Evolutionary conservation across 2,113 vertebrate genomes (phyloP), one percentile per base, ranked within the genome.

Genomic region (Grammomys surdaster): DNA sequence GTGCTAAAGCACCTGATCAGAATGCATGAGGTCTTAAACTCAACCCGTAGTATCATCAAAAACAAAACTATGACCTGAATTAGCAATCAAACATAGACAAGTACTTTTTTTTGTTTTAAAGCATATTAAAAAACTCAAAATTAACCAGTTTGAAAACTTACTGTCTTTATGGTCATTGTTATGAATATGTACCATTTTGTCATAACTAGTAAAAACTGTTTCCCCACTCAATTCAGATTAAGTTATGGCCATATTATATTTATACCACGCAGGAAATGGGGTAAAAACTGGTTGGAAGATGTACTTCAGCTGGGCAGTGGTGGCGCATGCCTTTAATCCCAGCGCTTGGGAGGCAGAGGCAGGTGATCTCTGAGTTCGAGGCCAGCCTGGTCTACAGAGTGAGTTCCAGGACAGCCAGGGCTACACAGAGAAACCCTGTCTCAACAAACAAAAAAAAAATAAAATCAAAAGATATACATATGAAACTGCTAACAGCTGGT

Each of bases 71-170:
- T 48, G 85, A 93, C 12, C 13, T 88, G 51, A 24, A 63, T 81
- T 81, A 90, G 14, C 77, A 81, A 75, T 92, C 36, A 43, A 95
- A 93, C 91, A 88, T 48, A 11, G 22, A 95, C 54, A 93, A 92
- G 51, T 63, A 92, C 93, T n/a, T 33, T 2, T 48, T 33, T 81
- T 81, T 58, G 40, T 58, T 40, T 1, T n/a, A 81, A 58, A 26
- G 16, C n/a, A 91, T 5, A 87, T 67, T 91, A 84, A 87, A 96
- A 92, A 88, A 73, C 81, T 96, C 86, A 86, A 93, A 88, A 22
- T 63, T 78, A 93, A 76, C 20, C 28, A 88, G 58, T 81, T 58
- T 92, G 51, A 65, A 80, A 95, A 92, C 56, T 65, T 85, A 67
- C 40, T 56, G 8, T 92, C 84, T 73, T 76, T 88, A 95, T 75